phyloP scores from a whole-genome alignment of 2,113 vertebrate genomes.

The Centropristis striata region DNA sequence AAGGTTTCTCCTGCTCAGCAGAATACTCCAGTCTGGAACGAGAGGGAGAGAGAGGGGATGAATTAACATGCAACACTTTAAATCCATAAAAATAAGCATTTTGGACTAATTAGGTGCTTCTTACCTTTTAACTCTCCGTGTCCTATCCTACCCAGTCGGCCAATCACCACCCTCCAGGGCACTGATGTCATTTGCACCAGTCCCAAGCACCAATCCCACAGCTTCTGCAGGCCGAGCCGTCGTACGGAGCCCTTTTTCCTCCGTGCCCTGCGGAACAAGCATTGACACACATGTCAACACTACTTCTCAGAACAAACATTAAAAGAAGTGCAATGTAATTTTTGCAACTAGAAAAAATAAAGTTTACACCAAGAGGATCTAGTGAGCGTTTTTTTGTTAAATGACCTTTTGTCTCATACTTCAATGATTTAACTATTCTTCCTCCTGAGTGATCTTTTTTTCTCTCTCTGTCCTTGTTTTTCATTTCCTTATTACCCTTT shows the following conservation, averaged over 20 bases:
- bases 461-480: no score
- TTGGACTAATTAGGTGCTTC: not conserved
- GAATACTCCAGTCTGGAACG: constrained; percentile 94
- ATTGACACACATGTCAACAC: not conserved
- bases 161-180: constrained; percentile 98
- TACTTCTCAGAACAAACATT: not conserved
- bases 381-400: no score
- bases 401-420: no score
- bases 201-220: constrained; percentile 98
- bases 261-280: constrained; percentile 86
- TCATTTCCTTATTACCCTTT: no score
- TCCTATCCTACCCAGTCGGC: constrained; percentile 96
- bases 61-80: not conserved
- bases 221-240: constrained; percentile 95
- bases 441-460: no score
- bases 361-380: no score
- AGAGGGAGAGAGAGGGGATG: not conserved
- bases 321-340: no score
- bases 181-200: constrained; percentile 98
- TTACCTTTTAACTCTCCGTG: constrained; percentile 98
- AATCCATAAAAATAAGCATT: not conserved
- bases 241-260: constrained; percentile 99
- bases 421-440: no score
- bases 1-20: constrained; percentile 96
- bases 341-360: no score